These are phyloP conservation scores for Pharmacophagus antenor DNA, from an alignment of 2,888 invertebrate genomes.

Conservation along the genomic window DNA sequence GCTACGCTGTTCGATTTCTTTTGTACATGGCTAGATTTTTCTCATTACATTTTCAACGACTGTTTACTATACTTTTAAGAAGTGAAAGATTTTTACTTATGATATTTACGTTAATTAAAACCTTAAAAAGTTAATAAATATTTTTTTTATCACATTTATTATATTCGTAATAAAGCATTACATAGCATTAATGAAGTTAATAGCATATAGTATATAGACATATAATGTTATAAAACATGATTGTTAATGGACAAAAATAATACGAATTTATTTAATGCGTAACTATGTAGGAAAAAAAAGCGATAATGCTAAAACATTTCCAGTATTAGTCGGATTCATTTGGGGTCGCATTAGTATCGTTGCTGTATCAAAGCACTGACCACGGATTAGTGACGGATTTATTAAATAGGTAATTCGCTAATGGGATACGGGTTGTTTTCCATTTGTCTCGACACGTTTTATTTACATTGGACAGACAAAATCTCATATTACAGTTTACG, in stretches of 20 bases:
- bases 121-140: too few species aligned
- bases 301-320: constrained; percentile 36
- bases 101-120: neutral
- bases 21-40: constrained; percentile 31
- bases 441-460: constrained; percentile 29
- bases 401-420: constrained; percentile 48
- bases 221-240: neutral
- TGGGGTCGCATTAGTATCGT: constrained; percentile 38
- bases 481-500: neutral
- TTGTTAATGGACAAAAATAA: neutral
- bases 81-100: neutral
- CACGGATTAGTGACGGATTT: constrained; percentile 45
- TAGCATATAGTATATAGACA: neutral
- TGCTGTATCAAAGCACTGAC: constrained; percentile 40
- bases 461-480: neutral
- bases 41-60: constrained; percentile 24
- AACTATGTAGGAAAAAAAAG: constrained; percentile 24
- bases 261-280: neutral
- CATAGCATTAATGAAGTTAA: too few species aligned
- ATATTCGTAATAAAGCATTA: too few species aligned
- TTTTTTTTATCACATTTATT: too few species aligned
- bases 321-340: constrained; percentile 38
- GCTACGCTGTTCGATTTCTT: constrained; percentile 31
- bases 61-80: constrained; percentile 5
- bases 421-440: constrained; percentile 35